A percentile compares a stretch with the other conserved stretches of the same genome.
Conservation (phyloP, 1,140 invertebrate species). For the Trichonephila inaurata region DNA sequence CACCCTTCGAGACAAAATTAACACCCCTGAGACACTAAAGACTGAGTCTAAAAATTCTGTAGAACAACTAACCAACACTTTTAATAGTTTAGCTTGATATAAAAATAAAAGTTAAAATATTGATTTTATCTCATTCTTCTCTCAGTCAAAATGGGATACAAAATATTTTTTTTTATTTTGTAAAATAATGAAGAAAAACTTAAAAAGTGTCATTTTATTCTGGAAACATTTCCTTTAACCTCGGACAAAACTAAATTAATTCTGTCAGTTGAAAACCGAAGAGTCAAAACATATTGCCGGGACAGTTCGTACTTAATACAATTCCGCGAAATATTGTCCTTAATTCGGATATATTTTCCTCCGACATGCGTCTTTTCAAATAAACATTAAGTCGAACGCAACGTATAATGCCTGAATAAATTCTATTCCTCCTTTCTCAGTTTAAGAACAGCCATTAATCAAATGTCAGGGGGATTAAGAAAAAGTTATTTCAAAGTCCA, state of each 20-base stretch:
- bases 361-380: background rate
- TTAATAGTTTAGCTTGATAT: no score
- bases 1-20: no score
- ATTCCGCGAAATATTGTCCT: background rate
- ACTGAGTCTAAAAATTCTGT: no score
- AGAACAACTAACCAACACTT: no score
- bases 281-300: background rate
- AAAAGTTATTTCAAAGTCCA: constrained; percentile 49
- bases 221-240: background rate
- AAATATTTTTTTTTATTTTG: no score
- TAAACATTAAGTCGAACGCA: background rate
- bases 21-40: no score
- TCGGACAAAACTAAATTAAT: background rate
- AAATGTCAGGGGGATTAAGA: constrained; percentile 49
- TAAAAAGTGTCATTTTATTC: no score
- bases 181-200: no score
- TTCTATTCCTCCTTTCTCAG: background rate
- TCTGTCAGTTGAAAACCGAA: background rate
- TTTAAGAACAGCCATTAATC: constrained; percentile 46
- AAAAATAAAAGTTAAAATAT: no score
- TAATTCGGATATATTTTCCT: background rate
- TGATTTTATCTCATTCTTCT: no score
- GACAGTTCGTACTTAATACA: background rate
- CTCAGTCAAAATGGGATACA: no score
- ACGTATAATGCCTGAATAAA: constrained; percentile 17